Conservation (phyloP, 2,113 vertebrate species). For the Jacana jacana region DNA sequence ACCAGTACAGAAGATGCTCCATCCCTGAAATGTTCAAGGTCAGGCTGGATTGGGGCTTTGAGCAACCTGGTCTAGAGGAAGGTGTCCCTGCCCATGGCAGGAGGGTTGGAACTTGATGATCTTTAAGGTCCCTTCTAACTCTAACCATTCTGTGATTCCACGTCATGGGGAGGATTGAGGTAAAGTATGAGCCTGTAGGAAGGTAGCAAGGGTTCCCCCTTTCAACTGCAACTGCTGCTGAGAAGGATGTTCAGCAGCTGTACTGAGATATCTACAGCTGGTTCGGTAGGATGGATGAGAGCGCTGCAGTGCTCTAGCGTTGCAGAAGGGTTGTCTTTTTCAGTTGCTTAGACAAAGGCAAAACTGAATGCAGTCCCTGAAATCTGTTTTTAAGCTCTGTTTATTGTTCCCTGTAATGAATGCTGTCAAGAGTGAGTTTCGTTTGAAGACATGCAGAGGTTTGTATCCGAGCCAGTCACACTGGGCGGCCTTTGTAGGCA, state of each 20-base stretch:
- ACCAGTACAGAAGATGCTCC: neutral
- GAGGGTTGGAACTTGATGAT: neutral
- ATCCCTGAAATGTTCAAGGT: neutral
- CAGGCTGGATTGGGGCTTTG: neutral
- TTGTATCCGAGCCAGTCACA: neutral
- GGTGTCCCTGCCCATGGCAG: neutral
- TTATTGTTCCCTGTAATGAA: neutral
- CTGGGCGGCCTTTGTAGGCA: neutral
- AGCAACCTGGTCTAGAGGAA: neutral
- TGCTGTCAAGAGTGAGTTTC: neutral
- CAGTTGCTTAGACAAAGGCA: neutral
- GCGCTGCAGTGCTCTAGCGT: neutral
- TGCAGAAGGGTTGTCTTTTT: neutral
- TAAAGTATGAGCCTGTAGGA: neutral
- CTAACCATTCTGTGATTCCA: neutral
- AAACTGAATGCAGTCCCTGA: neutral
- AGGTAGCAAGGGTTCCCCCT: neutral
- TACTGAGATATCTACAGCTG: neutral
- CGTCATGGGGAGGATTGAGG: neutral
- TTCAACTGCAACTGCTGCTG: neutral
- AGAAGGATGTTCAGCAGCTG: neutral
- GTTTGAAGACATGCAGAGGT: neutral
- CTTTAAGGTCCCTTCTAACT: neutral
- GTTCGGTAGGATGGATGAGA: neutral
- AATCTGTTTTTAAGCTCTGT: constrained; percentile 21